Evolutionary conservation across 2,113 vertebrate species (phyloP).

Genomic region (Sorex fumeus): DNA sequence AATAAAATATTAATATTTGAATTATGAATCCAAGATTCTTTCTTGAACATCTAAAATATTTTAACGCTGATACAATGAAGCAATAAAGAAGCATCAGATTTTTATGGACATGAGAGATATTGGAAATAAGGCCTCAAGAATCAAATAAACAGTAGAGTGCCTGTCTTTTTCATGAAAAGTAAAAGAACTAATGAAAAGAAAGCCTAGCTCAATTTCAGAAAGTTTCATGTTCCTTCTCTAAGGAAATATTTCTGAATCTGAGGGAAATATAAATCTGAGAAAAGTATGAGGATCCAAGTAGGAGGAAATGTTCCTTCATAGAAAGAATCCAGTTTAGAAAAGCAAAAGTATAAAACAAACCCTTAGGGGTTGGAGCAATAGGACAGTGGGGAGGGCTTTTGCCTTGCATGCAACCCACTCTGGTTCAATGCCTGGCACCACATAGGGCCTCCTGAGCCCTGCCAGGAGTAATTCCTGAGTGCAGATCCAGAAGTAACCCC

Average conservation of each 20-base stretch:
- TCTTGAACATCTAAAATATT: neutral
- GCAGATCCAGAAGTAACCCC: too few relatives aligned
- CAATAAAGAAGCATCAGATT: neutral
- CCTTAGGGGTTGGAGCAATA: too few relatives aligned
- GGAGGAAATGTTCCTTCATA: neutral
- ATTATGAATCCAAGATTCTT: neutral
- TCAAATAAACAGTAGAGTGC: neutral
- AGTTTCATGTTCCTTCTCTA: conserved; percentile 20
- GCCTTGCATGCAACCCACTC: too few relatives aligned
- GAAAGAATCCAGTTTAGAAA: neutral
- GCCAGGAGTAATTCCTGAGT: too few relatives aligned
- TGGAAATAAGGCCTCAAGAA: neutral
- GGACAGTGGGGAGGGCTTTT: too few relatives aligned
- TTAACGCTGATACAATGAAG: neutral
- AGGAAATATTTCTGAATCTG: conserved; percentile 15
- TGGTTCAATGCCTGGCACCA: too few relatives aligned
- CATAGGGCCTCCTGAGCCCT: too few relatives aligned
- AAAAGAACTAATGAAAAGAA: neutral
- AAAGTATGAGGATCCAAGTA: neutral
- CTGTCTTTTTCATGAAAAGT: neutral
- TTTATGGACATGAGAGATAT: neutral
- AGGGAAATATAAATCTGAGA: neutral
- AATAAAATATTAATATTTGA: neutral
- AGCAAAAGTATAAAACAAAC: neutral
- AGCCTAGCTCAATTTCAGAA: neutral